Base-by-base conservation (phyloP, 1,140 invertebrate genomes). In the Ostrea denselamellosa region DNA sequence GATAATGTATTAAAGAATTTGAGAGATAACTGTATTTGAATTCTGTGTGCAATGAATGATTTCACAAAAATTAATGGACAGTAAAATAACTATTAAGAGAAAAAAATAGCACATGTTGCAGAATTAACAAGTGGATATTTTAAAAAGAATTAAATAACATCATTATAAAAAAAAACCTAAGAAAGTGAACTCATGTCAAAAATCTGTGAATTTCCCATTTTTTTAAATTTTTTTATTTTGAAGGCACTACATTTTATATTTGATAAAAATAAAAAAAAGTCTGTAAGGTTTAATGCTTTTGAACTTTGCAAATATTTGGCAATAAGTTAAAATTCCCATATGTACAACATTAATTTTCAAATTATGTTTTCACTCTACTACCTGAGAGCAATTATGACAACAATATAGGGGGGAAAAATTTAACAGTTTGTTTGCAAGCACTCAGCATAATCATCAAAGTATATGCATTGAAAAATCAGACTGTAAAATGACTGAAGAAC, bases 121-220 rank as follows among this genome's bases (percentile, higher is more conserved):
- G 68, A 77, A 28, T 77, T 77, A 77, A 77, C 68, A 77, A 77
- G 68, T 77, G 68, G 56, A 77, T 2, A 77, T 25, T 25, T 14
- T 3, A 77, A 14, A 8, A 77, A 28, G 22, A 62, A 17, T 19
- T 19, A 77, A 28, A 28, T 34, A 77, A 34, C 22, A 25, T 71
- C 56, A 2, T 62, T 44, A 44, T 19, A n/a, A 44, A 19, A 62
- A 44, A 77, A 28, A 34, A 34, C 8, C 12, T 22, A 65, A 2
- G 62, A 25, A 68, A 68, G 22, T 28, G 12, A 28, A 28, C 10
- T 10, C 9, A 28, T 77, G 2, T 28, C 8, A 34, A 77, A 25
- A 77, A 77, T 5, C 9, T 44, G 65, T n/a, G 65, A 77, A 77
- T 14, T 77, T 28, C 34, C 17, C 17, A 62, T n/a, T 62, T 19